These are phyloP conservation scores for Synaphobranchus kaupii DNA, from an alignment of 2,797 vertebrate genomes.

Conservation along the genomic window DNA sequence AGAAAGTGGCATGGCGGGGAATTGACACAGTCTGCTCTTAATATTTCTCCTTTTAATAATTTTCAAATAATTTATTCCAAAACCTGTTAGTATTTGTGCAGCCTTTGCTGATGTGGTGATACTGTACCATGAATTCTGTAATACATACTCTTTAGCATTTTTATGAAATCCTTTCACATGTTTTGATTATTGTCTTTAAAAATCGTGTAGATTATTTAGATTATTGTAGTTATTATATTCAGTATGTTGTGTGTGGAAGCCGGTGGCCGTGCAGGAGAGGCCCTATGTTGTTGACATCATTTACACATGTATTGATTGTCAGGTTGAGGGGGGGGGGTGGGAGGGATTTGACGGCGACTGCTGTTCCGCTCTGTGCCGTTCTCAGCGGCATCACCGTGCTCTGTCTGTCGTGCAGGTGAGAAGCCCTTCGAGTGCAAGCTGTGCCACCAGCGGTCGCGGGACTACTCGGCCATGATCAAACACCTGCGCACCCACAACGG, in stretches of 20 bases:
- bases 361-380: not conserved
- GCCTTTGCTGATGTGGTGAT: not conserved
- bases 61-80: not conserved
- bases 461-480: slow-evolving; percentile 99
- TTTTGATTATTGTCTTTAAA: too few relatives aligned
- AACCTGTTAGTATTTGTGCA: too few relatives aligned
- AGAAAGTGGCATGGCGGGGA: not conserved
- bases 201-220: too few relatives aligned
- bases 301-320: too few relatives aligned
- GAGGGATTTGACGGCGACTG: too few relatives aligned
- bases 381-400: not conserved
- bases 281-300: too few relatives aligned
- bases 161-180: too few relatives aligned
- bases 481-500: slow-evolving; percentile 98
- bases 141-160: too few relatives aligned
- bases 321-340: slow-evolving; percentile 31
- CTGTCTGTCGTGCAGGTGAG: slow-evolving; percentile 78
- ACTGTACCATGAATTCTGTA: too few relatives aligned
- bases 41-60: not conserved
- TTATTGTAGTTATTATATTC: too few relatives aligned
- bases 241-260: not conserved
- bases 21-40: not conserved
- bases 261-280: too few relatives aligned
- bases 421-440: slow-evolving; percentile 99
- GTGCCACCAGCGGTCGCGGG: slow-evolving; percentile 96